phyloP scores from a whole-genome alignment of 2,113 vertebrate genomes.

The Probosciger aterrimus region DNA sequence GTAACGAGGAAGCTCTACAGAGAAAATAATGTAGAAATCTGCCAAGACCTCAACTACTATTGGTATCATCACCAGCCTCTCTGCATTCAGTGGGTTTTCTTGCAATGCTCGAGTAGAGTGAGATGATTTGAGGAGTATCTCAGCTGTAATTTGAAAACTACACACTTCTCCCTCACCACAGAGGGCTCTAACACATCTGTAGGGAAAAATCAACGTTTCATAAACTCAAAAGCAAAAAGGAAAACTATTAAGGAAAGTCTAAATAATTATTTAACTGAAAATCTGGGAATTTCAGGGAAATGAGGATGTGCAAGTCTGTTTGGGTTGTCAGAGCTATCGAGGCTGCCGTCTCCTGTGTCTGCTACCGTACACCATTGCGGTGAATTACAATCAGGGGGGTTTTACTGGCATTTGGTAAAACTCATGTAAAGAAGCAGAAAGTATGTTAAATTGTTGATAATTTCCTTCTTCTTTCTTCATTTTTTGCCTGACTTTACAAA shows the following conservation, averaged over 20 bases:
- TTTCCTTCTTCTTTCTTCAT: not conserved
- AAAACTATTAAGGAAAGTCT: not conserved
- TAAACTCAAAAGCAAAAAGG: not conserved
- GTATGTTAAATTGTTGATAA: not conserved
- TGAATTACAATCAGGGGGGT: not conserved
- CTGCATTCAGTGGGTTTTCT: not conserved
- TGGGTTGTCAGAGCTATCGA: not conserved
- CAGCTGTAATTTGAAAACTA: not conserved
- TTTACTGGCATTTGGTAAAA: not conserved
- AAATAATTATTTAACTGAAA: not conserved
- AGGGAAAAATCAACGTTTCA: not conserved
- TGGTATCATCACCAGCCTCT: not conserved
- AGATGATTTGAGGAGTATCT: not conserved
- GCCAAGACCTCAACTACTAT: not conserved
- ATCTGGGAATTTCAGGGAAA: not conserved
- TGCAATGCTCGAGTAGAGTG: not conserved
- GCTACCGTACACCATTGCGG: rapidly evolving
- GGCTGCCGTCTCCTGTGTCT: not conserved
- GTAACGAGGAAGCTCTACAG: not conserved
- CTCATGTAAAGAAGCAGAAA: not conserved
- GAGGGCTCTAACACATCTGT: not conserved
- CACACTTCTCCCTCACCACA: not conserved
- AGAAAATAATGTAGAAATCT: not conserved
- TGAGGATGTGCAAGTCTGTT: not conserved
- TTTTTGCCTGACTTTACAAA: not conserved